Conservation (phyloP, 1,140 invertebrate genomes). For the Amyelois transitella region DNA sequence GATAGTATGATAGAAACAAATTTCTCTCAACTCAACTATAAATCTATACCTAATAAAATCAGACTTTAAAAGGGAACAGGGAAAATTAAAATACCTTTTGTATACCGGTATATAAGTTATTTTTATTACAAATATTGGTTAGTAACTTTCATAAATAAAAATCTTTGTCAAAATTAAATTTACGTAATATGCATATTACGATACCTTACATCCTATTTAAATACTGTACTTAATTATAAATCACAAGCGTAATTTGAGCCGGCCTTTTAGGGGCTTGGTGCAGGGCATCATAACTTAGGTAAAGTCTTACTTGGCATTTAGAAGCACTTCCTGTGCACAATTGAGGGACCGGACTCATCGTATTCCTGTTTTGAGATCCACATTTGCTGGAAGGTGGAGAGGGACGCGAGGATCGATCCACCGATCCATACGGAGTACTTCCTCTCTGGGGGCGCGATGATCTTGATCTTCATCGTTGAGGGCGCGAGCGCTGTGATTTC, state of each 20-base stretch:
- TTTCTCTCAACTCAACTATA: not conserved
- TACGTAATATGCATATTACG: conserved; percentile 74
- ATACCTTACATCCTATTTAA: conserved; percentile 69
- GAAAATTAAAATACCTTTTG: conserved; percentile 38
- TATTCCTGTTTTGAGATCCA: conserved; percentile 94
- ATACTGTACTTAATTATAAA: conserved; percentile 68
- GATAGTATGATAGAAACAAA: not conserved
- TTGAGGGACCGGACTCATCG: conserved; percentile 88
- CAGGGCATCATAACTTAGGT: conserved; percentile 62
- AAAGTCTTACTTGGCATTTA: conserved; percentile 75
- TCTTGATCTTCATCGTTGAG: conserved; percentile 94
- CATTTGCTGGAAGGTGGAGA: conserved; percentile 95
- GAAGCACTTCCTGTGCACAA: conserved; percentile 91
- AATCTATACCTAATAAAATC: not conserved
- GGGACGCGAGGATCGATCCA: conserved; percentile 90
- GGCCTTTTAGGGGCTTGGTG: conserved; percentile 48
- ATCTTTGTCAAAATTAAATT: conserved; percentile 62
- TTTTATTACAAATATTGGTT: conserved; percentile 68
- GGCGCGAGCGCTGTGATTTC: conserved; percentile 92
- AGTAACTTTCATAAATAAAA: conserved; percentile 70
- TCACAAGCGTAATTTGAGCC: conserved; percentile 71
- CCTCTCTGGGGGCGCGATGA: conserved; percentile 90
- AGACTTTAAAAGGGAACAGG: not conserved
- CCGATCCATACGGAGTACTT: conserved; percentile 92
- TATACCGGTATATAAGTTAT: conserved; percentile 68